phyloP scores from a whole-genome alignment of 2,113 vertebrate species.

The Aythya baeri region DNA sequence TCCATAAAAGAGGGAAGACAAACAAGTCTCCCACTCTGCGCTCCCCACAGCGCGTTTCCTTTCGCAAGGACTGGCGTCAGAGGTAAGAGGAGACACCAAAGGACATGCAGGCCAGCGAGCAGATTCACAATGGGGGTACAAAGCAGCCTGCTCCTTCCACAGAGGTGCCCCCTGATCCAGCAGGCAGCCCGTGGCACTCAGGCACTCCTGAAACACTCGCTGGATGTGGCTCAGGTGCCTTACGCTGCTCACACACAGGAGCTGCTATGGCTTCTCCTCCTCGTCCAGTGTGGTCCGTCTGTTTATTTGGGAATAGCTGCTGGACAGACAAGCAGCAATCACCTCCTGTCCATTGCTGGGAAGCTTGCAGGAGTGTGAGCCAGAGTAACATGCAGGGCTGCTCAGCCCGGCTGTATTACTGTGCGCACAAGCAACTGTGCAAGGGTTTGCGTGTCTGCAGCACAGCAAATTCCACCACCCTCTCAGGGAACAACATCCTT shows the following conservation, averaged over 20 bases:
- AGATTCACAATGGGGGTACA: background rate
- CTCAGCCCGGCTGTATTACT: background rate
- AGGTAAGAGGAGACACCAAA: background rate
- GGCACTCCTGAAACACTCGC: background rate
- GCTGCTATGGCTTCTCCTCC: background rate
- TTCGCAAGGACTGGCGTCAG: background rate
- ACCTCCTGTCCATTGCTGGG: background rate
- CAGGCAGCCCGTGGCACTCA: background rate
- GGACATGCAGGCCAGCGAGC: background rate
- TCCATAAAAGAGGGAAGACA: background rate
- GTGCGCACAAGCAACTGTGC: rapidly evolving
- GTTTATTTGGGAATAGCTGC: background rate
- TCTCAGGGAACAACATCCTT: background rate
- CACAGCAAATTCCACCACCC: background rate
- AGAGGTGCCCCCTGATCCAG: background rate
- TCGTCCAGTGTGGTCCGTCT: background rate
- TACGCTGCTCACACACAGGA: rapidly evolving
- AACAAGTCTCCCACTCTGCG: background rate
- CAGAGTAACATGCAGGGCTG: background rate
- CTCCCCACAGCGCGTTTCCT: background rate
- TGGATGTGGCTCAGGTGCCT: background rate
- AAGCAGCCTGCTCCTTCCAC: background rate
- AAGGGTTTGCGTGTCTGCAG: background rate
- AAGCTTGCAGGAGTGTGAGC: background rate
- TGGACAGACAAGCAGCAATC: background rate